These are phyloP conservation scores for Gasteruption jaculator DNA, from an alignment of 2,888 invertebrate species.

Conservation along the genomic window DNA sequence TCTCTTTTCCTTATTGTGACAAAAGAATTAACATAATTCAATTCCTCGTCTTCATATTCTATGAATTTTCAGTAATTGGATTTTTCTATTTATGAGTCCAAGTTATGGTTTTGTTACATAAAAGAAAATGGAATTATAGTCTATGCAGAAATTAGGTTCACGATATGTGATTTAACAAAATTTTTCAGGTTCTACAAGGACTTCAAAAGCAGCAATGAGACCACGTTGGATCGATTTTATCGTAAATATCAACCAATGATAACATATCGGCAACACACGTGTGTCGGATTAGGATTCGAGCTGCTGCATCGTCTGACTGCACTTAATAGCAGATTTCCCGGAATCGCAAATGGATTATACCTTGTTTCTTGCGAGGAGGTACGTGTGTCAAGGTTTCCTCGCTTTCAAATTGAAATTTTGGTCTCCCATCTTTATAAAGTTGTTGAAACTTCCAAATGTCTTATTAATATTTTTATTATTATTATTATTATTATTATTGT, in stretches of 20 bases:
- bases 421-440: neutral
- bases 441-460: slow-evolving; percentile 2
- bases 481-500: slow-evolving; percentile 3
- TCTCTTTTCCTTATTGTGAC: neutral
- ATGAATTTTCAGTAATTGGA: neutral
- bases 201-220: slow-evolving; percentile 60
- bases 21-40: too few relatives aligned
- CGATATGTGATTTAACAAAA: slow-evolving; percentile 29
- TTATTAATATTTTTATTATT: neutral
- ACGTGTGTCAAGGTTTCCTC: too few relatives aligned
- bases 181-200: slow-evolving; percentile 60
- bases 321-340: slow-evolving; percentile 64
- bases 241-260: slow-evolving; percentile 75
- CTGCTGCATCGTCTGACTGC: slow-evolving; percentile 63
- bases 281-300: slow-evolving; percentile 84
- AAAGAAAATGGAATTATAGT: too few relatives aligned
- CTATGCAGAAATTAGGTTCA: neutral
- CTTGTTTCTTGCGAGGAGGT: slow-evolving; percentile 88
- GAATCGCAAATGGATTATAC: slow-evolving; percentile 64
- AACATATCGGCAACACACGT: slow-evolving; percentile 75
- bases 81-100: too few relatives aligned
- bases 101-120: too few relatives aligned
- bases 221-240: slow-evolving; percentile 68
- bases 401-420: slow-evolving; percentile 19
- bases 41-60: too few relatives aligned